Evolutionary conservation across 2,888 invertebrate species (phyloP), one percentile per base, ranked within the genome.

Genomic region (Lithophane semibrunnea): DNA sequence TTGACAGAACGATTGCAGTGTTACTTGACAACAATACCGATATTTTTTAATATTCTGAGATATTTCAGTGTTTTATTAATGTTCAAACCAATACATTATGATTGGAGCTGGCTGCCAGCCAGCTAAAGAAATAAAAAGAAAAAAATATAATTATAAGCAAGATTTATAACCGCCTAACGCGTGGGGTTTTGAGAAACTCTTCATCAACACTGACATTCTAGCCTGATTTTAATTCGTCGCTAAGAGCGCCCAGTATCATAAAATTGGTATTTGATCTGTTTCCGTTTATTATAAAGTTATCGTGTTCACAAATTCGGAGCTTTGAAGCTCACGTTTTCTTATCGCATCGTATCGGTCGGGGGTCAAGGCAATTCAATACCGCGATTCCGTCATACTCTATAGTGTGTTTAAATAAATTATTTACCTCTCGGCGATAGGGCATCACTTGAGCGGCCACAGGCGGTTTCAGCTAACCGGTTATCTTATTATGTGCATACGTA

Each of bases 311-410:
- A 70, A 49, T 83, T 79, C 7, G 13, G 18, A 47, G 44, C n/a
- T 73, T 56, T 64, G 56, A 72, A 68, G 56, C 68, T 71, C 18
- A 60, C 52, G 16, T 73, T 73, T 58, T 65, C 44, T 60, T 86
- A 83, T 82, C 79, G 37, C 47, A 69, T 74, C 79, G 66, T 69
- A 82, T 75, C 78, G 76, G 86, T 69, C 83, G 73, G 64, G 52
- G 86, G 79, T 87, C 86, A 86, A 86, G 86, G 86, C 67, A 76
- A 87, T 65, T 37, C 42, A 63, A 75, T 65, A 56, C 16, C 49
- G 65, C 71, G 65, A 75, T 86, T 72, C 70, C 68, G 56, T 66
- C 76, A 75, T 64, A 18, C 66, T 56, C 18, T 37, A 37, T 37
- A 47, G 67, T 72, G 44, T 77, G 66, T 84, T 75, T 71, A 69